Conservation (phyloP, 2,888 invertebrate species). For the Xanthorhoe spadicearia region DNA sequence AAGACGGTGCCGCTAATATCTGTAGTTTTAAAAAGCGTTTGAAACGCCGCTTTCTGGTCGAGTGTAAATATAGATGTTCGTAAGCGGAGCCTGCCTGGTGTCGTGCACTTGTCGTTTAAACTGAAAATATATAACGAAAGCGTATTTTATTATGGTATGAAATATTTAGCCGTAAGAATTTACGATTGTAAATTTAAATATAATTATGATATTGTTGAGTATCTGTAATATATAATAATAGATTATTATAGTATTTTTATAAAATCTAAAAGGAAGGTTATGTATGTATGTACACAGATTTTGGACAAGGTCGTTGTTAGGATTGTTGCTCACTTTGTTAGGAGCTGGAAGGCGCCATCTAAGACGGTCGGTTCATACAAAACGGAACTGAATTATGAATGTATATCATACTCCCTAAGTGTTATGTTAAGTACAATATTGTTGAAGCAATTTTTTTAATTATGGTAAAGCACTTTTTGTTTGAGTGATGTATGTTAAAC, state of each 20-base stretch:
- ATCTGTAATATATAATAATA: constrained; percentile 78
- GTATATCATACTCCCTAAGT: constrained; percentile 68
- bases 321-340: constrained; percentile 50
- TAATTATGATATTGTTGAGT: constrained; percentile 80
- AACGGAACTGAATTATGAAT: constrained; percentile 48
- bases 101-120: constrained; percentile 49
- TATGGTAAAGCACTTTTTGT: constrained; percentile 75
- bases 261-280: constrained; percentile 65
- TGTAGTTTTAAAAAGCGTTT: constrained; percentile 52
- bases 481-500: constrained; percentile 74
- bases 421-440: constrained; percentile 82
- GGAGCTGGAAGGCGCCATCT: constrained; percentile 33
- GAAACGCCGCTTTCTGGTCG: constrained; percentile 51
- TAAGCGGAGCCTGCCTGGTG: constrained; percentile 23
- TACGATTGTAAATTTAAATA: constrained; percentile 78
- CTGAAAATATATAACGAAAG: constrained; percentile 50
- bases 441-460: constrained; percentile 73
- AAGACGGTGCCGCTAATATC: constrained; percentile 50
- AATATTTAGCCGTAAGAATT: constrained; percentile 66
- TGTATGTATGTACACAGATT: constrained; percentile 54
- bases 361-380: constrained; percentile 47
- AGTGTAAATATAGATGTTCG: constrained; percentile 59
- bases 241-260: constrained; percentile 72
- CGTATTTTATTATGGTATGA: constrained; percentile 54
- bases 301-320: constrained; percentile 58